Evolutionary conservation across 2,113 vertebrate genomes (phyloP), one percentile per base, ranked within the genome.

Genomic region (Apteryx mantelli): DNA sequence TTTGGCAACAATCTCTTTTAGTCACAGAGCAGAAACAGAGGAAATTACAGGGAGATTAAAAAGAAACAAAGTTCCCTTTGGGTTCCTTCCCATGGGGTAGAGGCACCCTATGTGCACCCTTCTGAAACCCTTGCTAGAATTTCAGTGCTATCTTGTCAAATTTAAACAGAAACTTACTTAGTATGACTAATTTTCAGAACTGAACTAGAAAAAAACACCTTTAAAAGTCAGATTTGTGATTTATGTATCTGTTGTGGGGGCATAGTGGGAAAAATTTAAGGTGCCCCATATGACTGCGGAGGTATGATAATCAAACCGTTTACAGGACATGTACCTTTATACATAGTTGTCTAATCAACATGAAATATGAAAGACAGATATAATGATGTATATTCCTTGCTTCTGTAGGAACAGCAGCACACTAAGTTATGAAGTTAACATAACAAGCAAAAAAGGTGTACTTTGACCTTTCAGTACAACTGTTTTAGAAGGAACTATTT

Each of bases 401-500:
- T 94, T 30, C 30, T 46, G 74, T 91, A 36, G 82, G 36, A 38
- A 89, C 91, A 93, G 93, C 69, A 95, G 88, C 63, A 91, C 94
- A 93, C 70, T 89, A 89, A 79, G 82, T 89, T 93, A 89, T 50
- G 58, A 91, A 68, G 90, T 91, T 90, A 80, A 88, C 3, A 0
- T 48, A 95, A 88, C 88, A 90, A 86, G 53, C 71, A 66, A 74
- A 80, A 82, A 87, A 82, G 25, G 44, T 69, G 15, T 74, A 63
- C 34, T 77, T 53, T 94, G 95, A 93, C 95, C 95, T 96, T 96
- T 89, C 88, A 53, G 36, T 81, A 58, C 68, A 89, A 63, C 75
- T 63, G n/a, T 74, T 97, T 96, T 74, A 22, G 71, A 88, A 80
- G 85, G 86, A 94, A 81, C 68, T 96, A 81, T 96, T 96, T 96